Evolutionary conservation across 2,113 vertebrate genomes (phyloP).

Genomic region (Malurus alboscapulatus): DNA sequence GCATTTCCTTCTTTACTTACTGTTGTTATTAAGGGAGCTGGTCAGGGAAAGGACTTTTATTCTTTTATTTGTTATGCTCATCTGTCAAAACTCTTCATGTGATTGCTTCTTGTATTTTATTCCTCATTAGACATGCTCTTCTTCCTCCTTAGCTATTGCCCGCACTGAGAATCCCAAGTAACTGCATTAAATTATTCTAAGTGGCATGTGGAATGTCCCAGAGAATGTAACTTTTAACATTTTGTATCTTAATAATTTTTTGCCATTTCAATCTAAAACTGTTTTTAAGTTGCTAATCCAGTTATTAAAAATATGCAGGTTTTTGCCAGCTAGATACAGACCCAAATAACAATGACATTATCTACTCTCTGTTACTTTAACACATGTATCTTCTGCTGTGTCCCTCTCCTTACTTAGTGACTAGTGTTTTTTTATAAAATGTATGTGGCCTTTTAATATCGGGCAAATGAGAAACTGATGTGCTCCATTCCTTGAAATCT

Average conservation of each 20-base stretch:
- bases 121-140: neutral
- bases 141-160: neutral
- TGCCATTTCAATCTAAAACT: neutral
- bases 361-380: neutral
- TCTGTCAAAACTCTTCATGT: neutral
- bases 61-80: neutral
- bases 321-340: neutral
- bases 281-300: neutral
- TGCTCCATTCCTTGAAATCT: neutral
- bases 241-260: neutral
- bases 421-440: neutral
- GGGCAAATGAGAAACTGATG: neutral
- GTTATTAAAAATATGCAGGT: neutral
- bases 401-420: neutral
- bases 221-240: neutral
- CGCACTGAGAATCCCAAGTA: neutral
- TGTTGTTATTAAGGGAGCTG: neutral
- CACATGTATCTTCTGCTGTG: neutral
- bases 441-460: neutral
- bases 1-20: neutral
- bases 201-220: neutral
- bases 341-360: neutral
- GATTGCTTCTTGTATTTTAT: neutral
- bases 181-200: neutral
- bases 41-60: neutral